A percentile compares a stretch with the other conserved stretches of the same genome.
Evolutionary conservation across 2,113 vertebrate genomes (phyloP).

Genomic region (Pyrgilauda ruficollis): DNA sequence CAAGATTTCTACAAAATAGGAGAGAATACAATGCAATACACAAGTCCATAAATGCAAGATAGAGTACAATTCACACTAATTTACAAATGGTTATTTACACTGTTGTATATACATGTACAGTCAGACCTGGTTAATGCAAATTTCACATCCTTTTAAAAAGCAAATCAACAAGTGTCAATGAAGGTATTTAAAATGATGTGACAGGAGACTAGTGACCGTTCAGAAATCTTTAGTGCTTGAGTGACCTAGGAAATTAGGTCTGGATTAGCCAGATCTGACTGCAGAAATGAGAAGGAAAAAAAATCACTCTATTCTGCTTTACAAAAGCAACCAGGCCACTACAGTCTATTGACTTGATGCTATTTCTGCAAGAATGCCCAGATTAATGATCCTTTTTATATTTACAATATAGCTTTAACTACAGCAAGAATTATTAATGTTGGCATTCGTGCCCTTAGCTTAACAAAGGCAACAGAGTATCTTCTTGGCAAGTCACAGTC

Average conservation of each 20-base stretch:
- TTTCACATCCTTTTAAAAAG: not conserved
- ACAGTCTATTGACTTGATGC: slow-evolving; percentile 73
- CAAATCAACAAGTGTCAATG: not conserved
- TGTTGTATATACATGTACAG: slow-evolving; percentile 75
- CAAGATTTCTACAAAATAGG: slow-evolving; percentile 68
- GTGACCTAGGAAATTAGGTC: slow-evolving; percentile 7
- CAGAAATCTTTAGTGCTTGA: not conserved
- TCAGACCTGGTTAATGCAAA: slow-evolving; percentile 68
- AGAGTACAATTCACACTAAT: slow-evolving; percentile 77
- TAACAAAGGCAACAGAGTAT: slow-evolving; percentile 73
- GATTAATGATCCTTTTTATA: slow-evolving; percentile 65
- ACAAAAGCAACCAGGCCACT: slow-evolving; percentile 80
- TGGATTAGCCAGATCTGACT: slow-evolving; percentile 67
- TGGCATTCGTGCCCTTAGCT: slow-evolving; percentile 70
- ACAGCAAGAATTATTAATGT: slow-evolving; percentile 61
- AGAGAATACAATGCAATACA: slow-evolving; percentile 71
- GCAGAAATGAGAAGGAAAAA: slow-evolving; percentile 50
- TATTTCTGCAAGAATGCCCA: slow-evolving; percentile 68
- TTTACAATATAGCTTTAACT: slow-evolving; percentile 70
- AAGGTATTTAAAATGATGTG: not conserved
- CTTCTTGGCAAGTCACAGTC: slow-evolving; percentile 71
- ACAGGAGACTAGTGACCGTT: not conserved
- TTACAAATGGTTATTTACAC: slow-evolving; percentile 82
- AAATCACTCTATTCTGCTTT: slow-evolving; percentile 70
- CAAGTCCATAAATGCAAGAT: slow-evolving; percentile 70